Evolutionary conservation across 2,888 invertebrate genomes (phyloP).

Genomic region (Volucella bombylans): DNA sequence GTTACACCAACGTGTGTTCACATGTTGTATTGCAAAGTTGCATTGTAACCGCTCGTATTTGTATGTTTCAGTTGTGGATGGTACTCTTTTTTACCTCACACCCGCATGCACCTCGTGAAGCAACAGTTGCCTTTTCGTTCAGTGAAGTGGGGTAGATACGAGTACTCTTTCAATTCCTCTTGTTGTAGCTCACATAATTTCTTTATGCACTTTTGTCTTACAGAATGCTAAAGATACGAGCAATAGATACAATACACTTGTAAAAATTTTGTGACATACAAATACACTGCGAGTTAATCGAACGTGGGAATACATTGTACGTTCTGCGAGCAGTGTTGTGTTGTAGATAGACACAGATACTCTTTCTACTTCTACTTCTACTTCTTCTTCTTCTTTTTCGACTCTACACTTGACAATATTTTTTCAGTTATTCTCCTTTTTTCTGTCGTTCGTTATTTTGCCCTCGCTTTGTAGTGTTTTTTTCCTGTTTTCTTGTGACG

Average conservation of each 20-base stretch:
- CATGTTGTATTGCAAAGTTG: not conserved
- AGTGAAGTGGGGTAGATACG: not conserved
- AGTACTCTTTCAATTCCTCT: constrained; percentile 3
- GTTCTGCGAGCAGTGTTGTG: no score
- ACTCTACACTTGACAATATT: constrained; percentile 64
- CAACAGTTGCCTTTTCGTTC: constrained; percentile 48
- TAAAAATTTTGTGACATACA: constrained; percentile 61
- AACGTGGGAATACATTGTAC: no score
- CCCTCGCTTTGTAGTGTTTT: constrained; percentile 32
- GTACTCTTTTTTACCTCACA: not conserved
- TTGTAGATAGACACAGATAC: constrained; percentile 17
- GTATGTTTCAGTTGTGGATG: constrained; percentile 40
- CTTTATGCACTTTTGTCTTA: constrained; percentile 64
- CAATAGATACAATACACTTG: constrained; percentile 72
- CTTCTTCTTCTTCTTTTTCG: constrained; percentile 40
- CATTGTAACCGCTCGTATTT: constrained; percentile 38
- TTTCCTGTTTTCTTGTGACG: constrained; percentile 43
- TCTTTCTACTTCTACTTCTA: constrained; percentile 24
- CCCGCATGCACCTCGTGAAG: constrained; percentile 16
- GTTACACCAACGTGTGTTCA: constrained; percentile 3
- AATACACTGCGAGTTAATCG: constrained; percentile 30
- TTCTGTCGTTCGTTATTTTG: constrained; percentile 15
- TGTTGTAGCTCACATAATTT: constrained; percentile 55
- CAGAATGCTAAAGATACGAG: constrained; percentile 67
- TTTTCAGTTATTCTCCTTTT: constrained; percentile 20